Conservation (phyloP, 1,140 invertebrate species). For the Papilio dardanus region DNA sequence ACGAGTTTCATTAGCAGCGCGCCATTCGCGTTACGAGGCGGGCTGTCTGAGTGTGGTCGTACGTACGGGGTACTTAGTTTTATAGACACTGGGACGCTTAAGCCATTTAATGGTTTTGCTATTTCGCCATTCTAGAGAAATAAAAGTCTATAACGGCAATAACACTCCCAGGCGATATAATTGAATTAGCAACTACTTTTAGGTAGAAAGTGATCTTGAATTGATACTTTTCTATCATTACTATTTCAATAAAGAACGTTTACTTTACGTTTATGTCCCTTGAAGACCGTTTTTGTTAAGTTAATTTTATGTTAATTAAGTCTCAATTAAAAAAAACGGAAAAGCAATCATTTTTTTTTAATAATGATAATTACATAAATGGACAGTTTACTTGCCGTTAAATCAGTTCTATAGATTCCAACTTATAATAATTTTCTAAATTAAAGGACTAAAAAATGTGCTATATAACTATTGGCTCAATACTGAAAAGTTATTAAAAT, state of each 20-base stretch:
- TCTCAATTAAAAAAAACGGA: too few species aligned
- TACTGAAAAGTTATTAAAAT: too few species aligned
- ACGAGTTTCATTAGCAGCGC: constrained; percentile 42
- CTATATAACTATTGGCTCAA: too few species aligned
- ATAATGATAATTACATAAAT: too few species aligned
- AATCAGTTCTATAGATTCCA: too few species aligned
- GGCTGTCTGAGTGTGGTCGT: constrained; percentile 24
- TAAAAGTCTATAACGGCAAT: neutral
- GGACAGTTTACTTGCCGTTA: too few species aligned
- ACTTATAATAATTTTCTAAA: too few species aligned
- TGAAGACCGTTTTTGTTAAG: too few species aligned
- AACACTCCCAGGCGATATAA: neutral
- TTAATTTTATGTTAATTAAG: too few species aligned
- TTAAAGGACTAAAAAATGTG: too few species aligned
- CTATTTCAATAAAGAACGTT: neutral
- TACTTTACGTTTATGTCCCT: too few species aligned
- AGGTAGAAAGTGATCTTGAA: neutral
- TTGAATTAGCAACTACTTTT: neutral
- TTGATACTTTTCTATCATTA: neutral
- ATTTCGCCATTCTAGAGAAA: neutral
- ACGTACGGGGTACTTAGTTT: constrained; percentile 27
- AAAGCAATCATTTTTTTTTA: too few species aligned
- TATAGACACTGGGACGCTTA: constrained; percentile 29
- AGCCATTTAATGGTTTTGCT: constrained; percentile 15
- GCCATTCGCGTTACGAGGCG: constrained; percentile 40